Conservation (phyloP, 92 coral and sea anemone genomes). For the Palythoa caribaeorum region DNA sequence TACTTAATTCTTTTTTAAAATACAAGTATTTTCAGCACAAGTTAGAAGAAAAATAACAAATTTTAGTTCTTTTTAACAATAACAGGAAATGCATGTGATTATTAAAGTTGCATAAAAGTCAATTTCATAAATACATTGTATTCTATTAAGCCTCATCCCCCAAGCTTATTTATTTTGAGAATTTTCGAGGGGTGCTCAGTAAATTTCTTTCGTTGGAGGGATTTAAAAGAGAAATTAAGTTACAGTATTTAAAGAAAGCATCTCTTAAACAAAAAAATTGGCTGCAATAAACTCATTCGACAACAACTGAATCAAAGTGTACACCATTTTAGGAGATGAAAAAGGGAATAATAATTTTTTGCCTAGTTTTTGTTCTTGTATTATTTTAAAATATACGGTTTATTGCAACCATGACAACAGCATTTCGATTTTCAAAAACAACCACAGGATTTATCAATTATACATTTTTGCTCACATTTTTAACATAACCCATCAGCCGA, state of each 20-base stretch:
- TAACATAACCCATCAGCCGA: neutral
- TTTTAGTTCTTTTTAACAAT: conserved; percentile 3
- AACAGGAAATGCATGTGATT: conserved; percentile 7
- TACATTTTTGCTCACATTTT: conserved; percentile 9
- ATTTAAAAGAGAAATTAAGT: neutral
- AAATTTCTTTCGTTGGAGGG: conserved; percentile 8
- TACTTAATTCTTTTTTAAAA: neutral
- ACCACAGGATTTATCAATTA: neutral
- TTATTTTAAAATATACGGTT: conserved; percentile 4
- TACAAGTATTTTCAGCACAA: neutral
- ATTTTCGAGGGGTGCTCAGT: conserved; percentile 10
- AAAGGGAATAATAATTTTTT: no score
- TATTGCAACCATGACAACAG: conserved; percentile 11
- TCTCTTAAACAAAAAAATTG: conserved; percentile 8
- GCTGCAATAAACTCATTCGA: conserved; percentile 2
- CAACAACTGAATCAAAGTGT: neutral
- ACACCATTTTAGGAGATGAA: no score
- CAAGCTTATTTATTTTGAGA: conserved; percentile 4
- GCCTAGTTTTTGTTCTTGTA: neutral
- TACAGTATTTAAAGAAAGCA: conserved; percentile 6
- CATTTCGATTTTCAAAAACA: conserved; percentile 9
- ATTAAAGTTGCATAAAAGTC: neutral
- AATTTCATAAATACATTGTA: conserved; percentile 4
- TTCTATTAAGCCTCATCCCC: conserved; percentile 5
- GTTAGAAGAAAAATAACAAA: neutral